Base-by-base conservation (phyloP, 2,888 invertebrate species). In the Diaphora mendica region DNA sequence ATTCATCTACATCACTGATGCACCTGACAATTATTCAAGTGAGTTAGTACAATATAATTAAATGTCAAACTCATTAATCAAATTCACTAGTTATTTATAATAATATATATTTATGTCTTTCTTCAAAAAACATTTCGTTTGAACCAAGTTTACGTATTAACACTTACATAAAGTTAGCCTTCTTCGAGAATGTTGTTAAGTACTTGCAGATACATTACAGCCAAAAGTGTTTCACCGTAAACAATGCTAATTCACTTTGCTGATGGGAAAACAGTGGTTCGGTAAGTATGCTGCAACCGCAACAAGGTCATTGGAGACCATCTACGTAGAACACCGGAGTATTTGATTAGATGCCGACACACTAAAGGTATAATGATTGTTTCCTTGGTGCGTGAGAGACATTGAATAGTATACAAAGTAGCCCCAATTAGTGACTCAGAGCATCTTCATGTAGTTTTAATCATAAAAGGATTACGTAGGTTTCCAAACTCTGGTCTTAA, bases 231-330 rank as follows among this genome's bases (percentile, higher is more conserved):
- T 51, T 35, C 59, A 75, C 62, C 67, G 75, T 72, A 51, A 75
- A 75, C 75, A 75, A 75, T 76, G 75, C 68, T 75, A 77, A 72
- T 80, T 70, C 70, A 82, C 67, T 78, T 70, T 51, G 62, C 44
- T 71, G 75, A 78, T 79, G 79, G 68, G 77, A 85, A 84, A 85
- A 82, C 76, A 51, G 74, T 67, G 39, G 70, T 72, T 66, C 48
- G 55, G 73, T 69, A 83, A 83, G 79, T 79, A 72, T 76, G 82
- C 65, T 82, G 70, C 80, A 67, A 84, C 85, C 84, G 30, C 84
- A 85, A 77, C 75, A 83, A 79, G 78, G 81, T 77, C 76, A 79
- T 74, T 79, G 77, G 66, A 76, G 80, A 73, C 73, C 80, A 74
- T 76, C 79, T 84, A 76, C 78, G 74, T 76, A n/a, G 44, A 48